phyloP scores from a whole-genome alignment of 2,888 invertebrate genomes.

The Leptinotarsa peninsularis region DNA sequence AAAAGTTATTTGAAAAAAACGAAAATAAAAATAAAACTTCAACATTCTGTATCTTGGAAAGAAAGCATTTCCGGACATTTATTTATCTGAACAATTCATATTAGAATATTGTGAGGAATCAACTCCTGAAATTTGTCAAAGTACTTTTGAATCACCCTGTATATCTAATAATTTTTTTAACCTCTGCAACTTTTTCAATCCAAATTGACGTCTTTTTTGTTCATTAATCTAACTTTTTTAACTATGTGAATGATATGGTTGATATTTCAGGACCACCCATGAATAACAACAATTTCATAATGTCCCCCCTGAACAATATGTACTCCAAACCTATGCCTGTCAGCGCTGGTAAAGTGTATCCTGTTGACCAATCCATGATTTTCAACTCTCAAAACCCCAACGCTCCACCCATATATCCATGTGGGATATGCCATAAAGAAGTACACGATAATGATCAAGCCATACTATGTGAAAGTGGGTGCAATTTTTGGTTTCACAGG shows the following conservation, averaged over 20 bases:
- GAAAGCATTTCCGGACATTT: too few species aligned
- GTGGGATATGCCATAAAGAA: constrained; percentile 98
- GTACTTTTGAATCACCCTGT: too few species aligned
- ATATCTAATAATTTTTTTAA: too few species aligned
- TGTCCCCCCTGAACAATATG: constrained; percentile 68
- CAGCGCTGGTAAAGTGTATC: constrained; percentile 92
- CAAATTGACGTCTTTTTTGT: constrained; percentile 10
- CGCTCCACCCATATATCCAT: constrained; percentile 97
- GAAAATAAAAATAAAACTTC: too few species aligned
- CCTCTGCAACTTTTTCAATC: neutral
- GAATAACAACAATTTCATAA: constrained; percentile 65
- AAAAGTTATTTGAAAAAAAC: too few species aligned
- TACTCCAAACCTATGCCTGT: constrained; percentile 93
- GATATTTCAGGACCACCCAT: constrained; percentile 64
- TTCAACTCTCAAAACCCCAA: constrained; percentile 98
- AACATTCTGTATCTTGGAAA: too few species aligned
- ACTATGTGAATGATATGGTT: neutral
- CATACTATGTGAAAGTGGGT: constrained; percentile 96
- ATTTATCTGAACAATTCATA: too few species aligned
- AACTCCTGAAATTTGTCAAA: too few species aligned
- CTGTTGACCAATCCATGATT: constrained; percentile 96
- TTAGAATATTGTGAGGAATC: too few species aligned
- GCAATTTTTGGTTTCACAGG: constrained; percentile 99
- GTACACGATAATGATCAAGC: constrained; percentile 99
- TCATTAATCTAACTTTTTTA: constrained; percentile 11